Conservation (phyloP, 1,140 invertebrate genomes). For the Brachionus rotundiformis region DNA sequence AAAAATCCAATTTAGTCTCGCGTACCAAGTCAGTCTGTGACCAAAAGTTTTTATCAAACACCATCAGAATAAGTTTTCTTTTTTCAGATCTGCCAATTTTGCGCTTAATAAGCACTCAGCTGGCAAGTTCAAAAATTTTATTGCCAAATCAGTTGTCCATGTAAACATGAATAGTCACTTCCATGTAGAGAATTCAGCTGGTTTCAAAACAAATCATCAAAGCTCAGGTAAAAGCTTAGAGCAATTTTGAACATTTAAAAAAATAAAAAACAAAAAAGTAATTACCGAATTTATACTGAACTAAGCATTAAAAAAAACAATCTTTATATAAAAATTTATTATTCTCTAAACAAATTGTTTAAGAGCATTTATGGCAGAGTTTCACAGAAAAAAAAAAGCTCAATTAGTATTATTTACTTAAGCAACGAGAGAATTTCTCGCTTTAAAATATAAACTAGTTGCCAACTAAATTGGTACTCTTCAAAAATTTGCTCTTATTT, state of each 20-base stretch:
- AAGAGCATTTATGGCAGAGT: background rate
- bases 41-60: too few species aligned
- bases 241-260: background rate
- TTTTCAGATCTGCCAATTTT: background rate
- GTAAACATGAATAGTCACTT: background rate
- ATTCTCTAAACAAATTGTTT: slow-evolving; percentile 20
- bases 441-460: background rate
- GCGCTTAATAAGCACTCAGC: background rate
- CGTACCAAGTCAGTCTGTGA: background rate
- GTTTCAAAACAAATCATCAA: background rate
- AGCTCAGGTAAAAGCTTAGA: background rate
- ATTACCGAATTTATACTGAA: background rate
- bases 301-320: slow-evolving; percentile 1
- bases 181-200: background rate
- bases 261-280: background rate
- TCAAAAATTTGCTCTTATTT: background rate
- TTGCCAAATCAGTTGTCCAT: background rate
- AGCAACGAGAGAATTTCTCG: background rate
- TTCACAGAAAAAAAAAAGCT: background rate
- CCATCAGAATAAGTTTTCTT: background rate
- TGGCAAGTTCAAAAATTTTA: background rate
- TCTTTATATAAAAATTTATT: background rate
- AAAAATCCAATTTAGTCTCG: background rate
- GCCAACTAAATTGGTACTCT: background rate
- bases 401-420: slow-evolving; percentile 16